These are phyloP conservation scores for Trypoxylon attenuatum DNA, from an alignment of 2,888 invertebrate genomes.

Conservation along the genomic window DNA sequence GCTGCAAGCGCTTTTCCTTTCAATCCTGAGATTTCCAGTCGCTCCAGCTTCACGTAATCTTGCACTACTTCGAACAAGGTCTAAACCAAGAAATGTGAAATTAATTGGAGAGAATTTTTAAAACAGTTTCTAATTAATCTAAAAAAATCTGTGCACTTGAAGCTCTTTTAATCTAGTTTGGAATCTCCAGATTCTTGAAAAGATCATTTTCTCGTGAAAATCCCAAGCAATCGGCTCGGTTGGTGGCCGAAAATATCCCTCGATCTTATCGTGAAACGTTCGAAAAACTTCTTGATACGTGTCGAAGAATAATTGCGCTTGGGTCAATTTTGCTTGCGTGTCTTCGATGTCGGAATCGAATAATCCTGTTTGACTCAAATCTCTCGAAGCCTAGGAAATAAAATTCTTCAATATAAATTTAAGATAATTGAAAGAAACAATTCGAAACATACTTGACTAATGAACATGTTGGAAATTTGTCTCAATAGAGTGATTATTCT, in stretches of 20 bases:
- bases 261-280: constrained; percentile 77
- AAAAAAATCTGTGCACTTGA: constrained; percentile 60
- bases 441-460: constrained; percentile 80
- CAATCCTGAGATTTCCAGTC: constrained; percentile 85
- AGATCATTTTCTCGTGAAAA: constrained; percentile 84
- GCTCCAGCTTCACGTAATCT: constrained; percentile 91
- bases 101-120: neutral
- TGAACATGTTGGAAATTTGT: constrained; percentile 88
- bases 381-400: constrained; percentile 77
- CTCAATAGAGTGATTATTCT: constrained; percentile 82
- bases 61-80: constrained; percentile 84
- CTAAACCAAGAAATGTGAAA: constrained; percentile 65
- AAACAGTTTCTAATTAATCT: neutral
- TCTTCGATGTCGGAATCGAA: constrained; percentile 92
- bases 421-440: no score
- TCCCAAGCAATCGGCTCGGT: constrained; percentile 82
- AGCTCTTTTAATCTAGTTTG: constrained; percentile 80
- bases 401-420: neutral
- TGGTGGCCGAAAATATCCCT: constrained; percentile 77
- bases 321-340: constrained; percentile 78
- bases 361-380: constrained; percentile 85
- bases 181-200: constrained; percentile 81
- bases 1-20: constrained; percentile 79
- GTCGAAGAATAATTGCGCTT: constrained; percentile 76
- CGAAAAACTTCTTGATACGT: constrained; percentile 77